Percentiles rank a stretch among this genome's conserved stretches.
phyloP scores from a whole-genome alignment of 2,888 invertebrate species.

The Phytoseiulus persimilis region DNA sequence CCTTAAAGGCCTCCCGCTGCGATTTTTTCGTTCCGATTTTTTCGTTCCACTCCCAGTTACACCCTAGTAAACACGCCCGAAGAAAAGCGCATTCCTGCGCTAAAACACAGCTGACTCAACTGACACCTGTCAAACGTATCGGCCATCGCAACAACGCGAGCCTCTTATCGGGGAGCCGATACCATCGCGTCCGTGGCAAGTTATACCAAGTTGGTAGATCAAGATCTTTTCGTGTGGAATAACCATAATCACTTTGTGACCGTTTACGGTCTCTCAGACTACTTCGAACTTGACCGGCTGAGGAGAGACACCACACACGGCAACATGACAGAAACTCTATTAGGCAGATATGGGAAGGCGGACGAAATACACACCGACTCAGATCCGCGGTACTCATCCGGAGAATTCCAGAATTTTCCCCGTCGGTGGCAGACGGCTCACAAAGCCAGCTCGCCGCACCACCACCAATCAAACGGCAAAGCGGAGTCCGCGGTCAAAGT shows the following conservation, averaged over 20 bases:
- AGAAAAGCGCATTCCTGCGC: too few species aligned
- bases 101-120: too few species aligned
- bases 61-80: too few species aligned
- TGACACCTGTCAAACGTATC: neutral
- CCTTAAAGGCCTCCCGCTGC: too few species aligned
- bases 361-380: neutral
- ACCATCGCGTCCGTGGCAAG: neutral
- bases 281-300: neutral
- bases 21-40: too few species aligned
- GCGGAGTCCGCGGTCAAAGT: neutral
- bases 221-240: neutral
- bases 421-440: neutral
- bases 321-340: neutral
- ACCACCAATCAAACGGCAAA: conserved; percentile 10
- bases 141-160: neutral
- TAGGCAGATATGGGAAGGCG: neutral
- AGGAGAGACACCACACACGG: neutral
- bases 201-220: too few species aligned
- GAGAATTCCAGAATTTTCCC: neutral
- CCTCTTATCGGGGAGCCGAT: neutral
- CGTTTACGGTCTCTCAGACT: neutral
- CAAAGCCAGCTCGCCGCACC: neutral
- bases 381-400: neutral
- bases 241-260: neutral
- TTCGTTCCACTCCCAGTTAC: too few species aligned